Evolutionary conservation across 1,140 invertebrate genomes (phyloP), one percentile per base, ranked within the genome.

Genomic region (Eupristina koningsbergeri): DNA sequence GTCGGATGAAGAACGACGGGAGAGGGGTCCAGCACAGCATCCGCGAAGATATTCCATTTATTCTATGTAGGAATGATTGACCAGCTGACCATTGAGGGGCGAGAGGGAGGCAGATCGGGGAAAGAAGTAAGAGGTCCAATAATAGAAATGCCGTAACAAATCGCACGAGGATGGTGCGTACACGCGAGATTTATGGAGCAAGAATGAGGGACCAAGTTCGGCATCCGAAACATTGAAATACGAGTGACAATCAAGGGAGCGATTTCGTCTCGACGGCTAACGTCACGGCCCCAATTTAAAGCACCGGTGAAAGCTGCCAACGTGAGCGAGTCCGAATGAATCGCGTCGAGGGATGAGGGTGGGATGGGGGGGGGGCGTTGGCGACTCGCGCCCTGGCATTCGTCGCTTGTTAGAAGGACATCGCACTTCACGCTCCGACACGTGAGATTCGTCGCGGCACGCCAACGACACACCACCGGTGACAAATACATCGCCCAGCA

Each of bases 81-180:
- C n/a, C n/a, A n/a, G n/a, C n/a, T n/a, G n/a, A n/a, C n/a, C n/a
- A n/a, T n/a, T n/a, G n/a, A n/a, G n/a, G n/a, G n/a, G n/a, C n/a
- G n/a, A n/a, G n/a, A n/a, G n/a, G n/a, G n/a, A n/a, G n/a, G n/a
- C 13, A 26, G 13, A 6, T 58, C 53, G 53, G 9, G 22, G 53
- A 58, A 13, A 3, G 13, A 58, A 58, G 26, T 13, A 22, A 22
- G 19, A 41, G 67, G 67, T 71, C 67, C 41, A 71, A 71, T 71
- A 71, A 71, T 71, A 71, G 67, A 71, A 71, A 71, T 71, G 22
- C 36, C n/a, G 39, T 71, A 71, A 71, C 67, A 41, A 71, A 71
- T 71, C 67, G 67, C 19, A 8, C 36, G 41, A 26, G 29, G 5
- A 71, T 19, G 36, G n/a, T 36, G 36, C 67, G 67, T 22, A 36